Evolutionary conservation across 2,888 invertebrate genomes (phyloP), one percentile per base, ranked within the genome.

Genomic region (Amblyjoppa proteus): DNA sequence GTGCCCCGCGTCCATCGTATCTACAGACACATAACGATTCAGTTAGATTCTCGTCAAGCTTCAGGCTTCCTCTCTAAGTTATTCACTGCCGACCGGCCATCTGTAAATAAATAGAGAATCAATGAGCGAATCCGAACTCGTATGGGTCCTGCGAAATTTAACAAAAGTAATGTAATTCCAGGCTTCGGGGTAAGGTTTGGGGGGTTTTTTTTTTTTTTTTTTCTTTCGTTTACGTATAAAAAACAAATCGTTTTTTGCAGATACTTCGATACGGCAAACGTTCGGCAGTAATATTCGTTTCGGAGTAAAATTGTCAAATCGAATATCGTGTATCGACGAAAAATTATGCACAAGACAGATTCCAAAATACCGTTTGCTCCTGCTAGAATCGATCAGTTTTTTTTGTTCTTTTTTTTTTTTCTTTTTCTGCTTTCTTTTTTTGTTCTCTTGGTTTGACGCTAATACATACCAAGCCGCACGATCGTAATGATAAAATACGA

Each of bases 1-100:
- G 95, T 81, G 98, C 97, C 83, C 98, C 99, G 89, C 99, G 96
- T 87, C 98, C 98, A 95, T 99, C 99, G 95, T 99, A 99, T 95
- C 99, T 99, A 92, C 83, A 93, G 92, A 93, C 91, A 91, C 90
- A 93, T 89, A 91, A 93, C 82, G 71, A 58, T 78, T 16, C 49
- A 87, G 86, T 92, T 91, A 91, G 83, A 87, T 41, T 51, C 7
- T 20, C 20, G 66, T 74, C 34, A 81, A 78, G 49, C 5, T 51
- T 70, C 74, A 41, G 70, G 74, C 64, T 81, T 74, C 85, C 82
- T 75, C 70, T 56, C 83, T 85, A 83, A 83, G 79, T 82, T 78
- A 80, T 81, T 84, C 76, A 75, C 82, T 77, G 84, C 76, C 38
- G 51, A 68, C 73, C 84, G 61, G 81, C 83, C 83, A 88, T 86